Conservation (phyloP, 1,140 invertebrate species). For the Hormaphis cornu region DNA sequence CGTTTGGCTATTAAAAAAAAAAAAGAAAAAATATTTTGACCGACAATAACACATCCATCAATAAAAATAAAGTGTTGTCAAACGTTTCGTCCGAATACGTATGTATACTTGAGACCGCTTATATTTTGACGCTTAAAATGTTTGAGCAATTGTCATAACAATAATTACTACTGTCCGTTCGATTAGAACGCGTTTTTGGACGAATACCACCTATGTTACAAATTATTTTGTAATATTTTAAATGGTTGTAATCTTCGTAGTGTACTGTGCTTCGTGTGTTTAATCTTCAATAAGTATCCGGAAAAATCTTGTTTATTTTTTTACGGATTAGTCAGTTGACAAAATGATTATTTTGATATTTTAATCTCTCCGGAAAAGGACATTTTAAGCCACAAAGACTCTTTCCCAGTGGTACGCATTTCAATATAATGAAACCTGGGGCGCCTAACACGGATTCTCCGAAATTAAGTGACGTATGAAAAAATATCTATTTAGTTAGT, state of each 20-base stretch:
- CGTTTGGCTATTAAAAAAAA: no score
- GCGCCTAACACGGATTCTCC: not conserved
- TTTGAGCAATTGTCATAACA: no score
- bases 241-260: not conserved
- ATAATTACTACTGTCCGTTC: no score
- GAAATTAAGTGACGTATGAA: not conserved
- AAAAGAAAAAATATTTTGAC: no score
- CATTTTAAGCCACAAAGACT: not conserved
- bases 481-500: not conserved
- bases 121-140: no score
- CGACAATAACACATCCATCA: no score
- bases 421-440: not conserved
- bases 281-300: not conserved
- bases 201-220: no score
- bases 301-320: not conserved
- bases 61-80: no score
- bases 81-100: no score
- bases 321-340: not conserved
- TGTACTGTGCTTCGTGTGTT: not conserved
- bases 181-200: no score
- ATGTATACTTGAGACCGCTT: no score
- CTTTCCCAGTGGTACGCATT: not conserved
- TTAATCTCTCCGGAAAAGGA: not conserved
- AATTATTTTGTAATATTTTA: not conserved
- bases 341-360: not conserved